phyloP scores from a whole-genome alignment of 2,888 invertebrate genomes.

The Nomada fabriciana region DNA sequence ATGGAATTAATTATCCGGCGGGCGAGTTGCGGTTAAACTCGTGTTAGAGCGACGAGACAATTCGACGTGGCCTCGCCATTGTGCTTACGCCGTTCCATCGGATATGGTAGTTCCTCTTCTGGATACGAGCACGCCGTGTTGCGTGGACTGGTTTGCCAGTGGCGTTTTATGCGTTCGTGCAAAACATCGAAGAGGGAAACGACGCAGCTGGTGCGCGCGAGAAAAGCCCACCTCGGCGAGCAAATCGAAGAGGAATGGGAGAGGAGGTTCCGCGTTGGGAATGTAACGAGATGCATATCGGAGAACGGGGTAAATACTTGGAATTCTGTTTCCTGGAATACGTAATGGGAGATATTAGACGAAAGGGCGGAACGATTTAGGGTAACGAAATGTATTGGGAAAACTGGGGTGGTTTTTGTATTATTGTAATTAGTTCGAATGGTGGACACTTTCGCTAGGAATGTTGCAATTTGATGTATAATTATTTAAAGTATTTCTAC shows the following conservation, averaged over 20 bases:
- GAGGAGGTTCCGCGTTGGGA: background rate
- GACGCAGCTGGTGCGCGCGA: background rate
- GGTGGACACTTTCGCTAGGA: too few species aligned
- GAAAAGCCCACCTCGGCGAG: background rate
- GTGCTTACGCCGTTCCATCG: constrained; percentile 31
- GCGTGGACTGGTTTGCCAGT: background rate
- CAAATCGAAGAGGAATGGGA: background rate
- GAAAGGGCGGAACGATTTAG: too few species aligned
- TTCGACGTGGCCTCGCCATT: constrained; percentile 39
- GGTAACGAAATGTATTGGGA: too few species aligned
- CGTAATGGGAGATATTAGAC: too few species aligned
- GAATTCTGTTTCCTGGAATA: too few species aligned
- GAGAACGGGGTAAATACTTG: too few species aligned
- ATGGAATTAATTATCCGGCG: constrained; percentile 58
- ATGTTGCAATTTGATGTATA: too few species aligned
- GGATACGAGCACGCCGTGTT: background rate
- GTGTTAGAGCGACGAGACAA: constrained; percentile 46
- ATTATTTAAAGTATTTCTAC: too few species aligned
- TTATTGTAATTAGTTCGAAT: too few species aligned
- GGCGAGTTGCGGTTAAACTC: constrained; percentile 45
- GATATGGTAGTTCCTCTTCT: constrained; percentile 16
- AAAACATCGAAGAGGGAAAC: background rate
- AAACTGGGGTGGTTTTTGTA: too few species aligned
- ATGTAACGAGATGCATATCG: too few species aligned
- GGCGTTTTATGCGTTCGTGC: constrained; percentile 2